A percentile compares a stretch with the other conserved stretches of the same genome.
phyloP scores from a whole-genome alignment of 2,888 invertebrate species.

The Apotomis capreana region DNA sequence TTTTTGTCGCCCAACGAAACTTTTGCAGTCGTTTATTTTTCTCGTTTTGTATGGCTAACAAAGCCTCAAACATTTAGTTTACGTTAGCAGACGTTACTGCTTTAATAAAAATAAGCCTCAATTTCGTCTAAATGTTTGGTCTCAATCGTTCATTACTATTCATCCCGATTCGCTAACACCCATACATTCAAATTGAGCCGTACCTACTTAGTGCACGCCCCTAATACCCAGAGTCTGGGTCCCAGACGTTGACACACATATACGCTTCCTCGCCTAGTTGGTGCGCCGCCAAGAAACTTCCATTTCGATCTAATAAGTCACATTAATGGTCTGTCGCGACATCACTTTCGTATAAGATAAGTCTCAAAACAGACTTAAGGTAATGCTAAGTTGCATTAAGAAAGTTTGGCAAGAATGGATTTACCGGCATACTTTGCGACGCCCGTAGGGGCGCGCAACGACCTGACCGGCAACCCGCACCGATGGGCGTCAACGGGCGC shows the following conservation, averaged over 20 bases:
- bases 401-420: neutral
- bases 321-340: constrained; percentile 46
- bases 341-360: constrained; percentile 18
- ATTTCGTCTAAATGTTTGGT: no score
- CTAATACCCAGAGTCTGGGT: constrained; percentile 7
- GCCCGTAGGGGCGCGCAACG: no score
- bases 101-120: no score
- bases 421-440: neutral
- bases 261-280: constrained; percentile 40
- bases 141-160: no score
- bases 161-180: no score
- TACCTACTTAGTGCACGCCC: neutral
- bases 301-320: constrained; percentile 54
- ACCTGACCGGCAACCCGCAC: no score
- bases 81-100: no score
- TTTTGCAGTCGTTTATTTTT: no score
- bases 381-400: neutral
- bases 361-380: constrained; percentile 18
- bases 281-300: constrained; percentile 45
- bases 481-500: no score
- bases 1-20: no score
- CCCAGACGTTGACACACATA: constrained; percentile 14
- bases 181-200: neutral
- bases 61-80: no score
- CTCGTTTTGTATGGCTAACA: no score